Evolutionary conservation across 2,888 invertebrate genomes (phyloP), one percentile per base, ranked within the genome.

Genomic region (Agrochola circellaris): DNA sequence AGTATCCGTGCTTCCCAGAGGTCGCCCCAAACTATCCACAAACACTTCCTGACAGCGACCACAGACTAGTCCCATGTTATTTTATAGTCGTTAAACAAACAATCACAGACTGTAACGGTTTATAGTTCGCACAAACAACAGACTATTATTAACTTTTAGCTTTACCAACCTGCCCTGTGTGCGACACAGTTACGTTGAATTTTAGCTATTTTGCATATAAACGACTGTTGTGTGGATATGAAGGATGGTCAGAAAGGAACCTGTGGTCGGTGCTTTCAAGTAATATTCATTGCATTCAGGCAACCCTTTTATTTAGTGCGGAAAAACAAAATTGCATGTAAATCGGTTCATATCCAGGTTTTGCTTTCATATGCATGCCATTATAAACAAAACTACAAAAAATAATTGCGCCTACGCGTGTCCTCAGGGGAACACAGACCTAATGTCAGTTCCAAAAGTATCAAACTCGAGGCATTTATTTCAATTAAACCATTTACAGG

Each of bases 91-190:
- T 84, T 84, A 76, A 72, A 45, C 81, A 82, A 87, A 88, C 87
- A 88, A 84, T 83, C 81, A 71, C 71, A 54, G 64, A 69, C 76
- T 77, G 82, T 76, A 80, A 80, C 79, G 79, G 84, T 81, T 85
- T 88, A 87, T 79, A 80, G 82, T 73, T 74, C 73, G 74, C 67
- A 73, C 82, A 88, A 81, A 88, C 85, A 84, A 83, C 79, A 62
- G 73, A 79, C 82, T 75, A 76, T 81, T 85, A 89, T 89, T 88
- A 88, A 88, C 87, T 85, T 83, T 83, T 81, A 81, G 81, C 75
- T 83, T 64, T 71, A 62, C 64, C 51, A n/a, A 68, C 65, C 81
- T 76, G 75, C 74, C 65, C 79, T 66, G 54, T n/a, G 58, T 45
- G 61, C n/a, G 60, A 45, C 38, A 48, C 34, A 68, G 48, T 75